Evolutionary conservation across 2,888 invertebrate species (phyloP), one percentile per base, ranked within the genome.

Genomic region (Leptinotarsa haldemani): DNA sequence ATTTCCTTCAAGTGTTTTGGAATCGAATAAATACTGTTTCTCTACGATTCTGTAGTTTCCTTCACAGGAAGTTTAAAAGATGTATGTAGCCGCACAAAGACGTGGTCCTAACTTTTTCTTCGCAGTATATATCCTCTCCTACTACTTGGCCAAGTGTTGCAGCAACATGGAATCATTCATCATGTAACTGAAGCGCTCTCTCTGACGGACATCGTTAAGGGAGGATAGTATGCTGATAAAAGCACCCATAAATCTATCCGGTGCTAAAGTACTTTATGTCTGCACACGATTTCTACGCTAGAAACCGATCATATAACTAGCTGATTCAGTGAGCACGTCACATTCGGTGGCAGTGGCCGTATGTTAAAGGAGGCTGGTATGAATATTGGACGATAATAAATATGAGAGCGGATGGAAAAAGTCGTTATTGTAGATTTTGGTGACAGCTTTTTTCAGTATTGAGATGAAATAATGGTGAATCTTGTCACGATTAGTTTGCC

Each of bases 201-300:
- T 79, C 82, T 83, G 85, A 84, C 84, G 84, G 84, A 83, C 84
- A 83, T 85, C 84, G 85, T 85, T 85, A 85, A 84, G 83, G 84
- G 85, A 84, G 83, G 84, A 82, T 82, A 79, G 81, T 81, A 81
- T 82, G 81, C 84, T 83, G 85, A 86, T 86, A 86, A 86, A 86
- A 86, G 85, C 85, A 82, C 76, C 82, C 84, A 85, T 86, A 86
- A 86, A 86, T 86, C 85, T 83, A 80, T 75, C 77, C 76, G 77
- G 80, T 82, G 83, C 83, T 82, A 84, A 83, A 85, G 84, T 85
- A 84, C 83, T 83, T 84, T 83, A 83, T 84, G 80, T 83, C 83
- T 83, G 83, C 84, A 82, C 83, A 83, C 83, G 84, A 84, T 84
- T 84, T 84, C 84, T 83, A 83, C 82, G 81, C 83, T 78, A 79